Evolutionary conservation across 2,113 vertebrate genomes (phyloP), one percentile per base, ranked within the genome.

Genomic region (Cyprinodon brontotheroides): DNA sequence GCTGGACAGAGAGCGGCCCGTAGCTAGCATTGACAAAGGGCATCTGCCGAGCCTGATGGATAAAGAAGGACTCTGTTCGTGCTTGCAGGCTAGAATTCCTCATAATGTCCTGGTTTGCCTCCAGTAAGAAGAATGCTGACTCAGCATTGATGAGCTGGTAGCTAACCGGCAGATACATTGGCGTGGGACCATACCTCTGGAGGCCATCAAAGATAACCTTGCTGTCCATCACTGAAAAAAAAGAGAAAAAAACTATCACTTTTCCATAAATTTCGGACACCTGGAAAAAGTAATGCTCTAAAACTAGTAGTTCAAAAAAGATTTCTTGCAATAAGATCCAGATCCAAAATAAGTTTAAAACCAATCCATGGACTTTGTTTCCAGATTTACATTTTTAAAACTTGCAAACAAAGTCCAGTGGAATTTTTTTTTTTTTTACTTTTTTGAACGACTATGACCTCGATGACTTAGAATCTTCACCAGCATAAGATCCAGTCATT

Each of bases 131-230:
- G 91, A 98, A 99, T 0, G 95, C 89, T 0, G 94, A 92, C 77
- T 98, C 96, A 0, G 96, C 92, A 2, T 95, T 88, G 64, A 95
- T 91, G 81, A 99, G 85, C 29, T 77, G 95, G 84, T 96, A 97
- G 88, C 76, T 96, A 89, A 98, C 97, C 1, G 97, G 97, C 61
- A 99, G 94, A 91, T 98, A 98, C 0, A 96, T 95, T 0, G 97
- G 96, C 59, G 91, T 81, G 0, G 96, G 94, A 77, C 96, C 94
- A 43, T 95, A 94, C 66, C 95, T 92, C 88, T 95, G 96, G 1
- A 93, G 78, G 36, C 91, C 93, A 77, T 96, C 96, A 48, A 93
- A 38, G 76, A 94, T 74, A 67, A 94, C 93, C 17, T 95, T 95
- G 69, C 93, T 92, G 53, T 96, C 92, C 1, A 91, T 89, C 92